Conservation (phyloP, 2,888 invertebrate species). For the Euzophera pinguis region DNA sequence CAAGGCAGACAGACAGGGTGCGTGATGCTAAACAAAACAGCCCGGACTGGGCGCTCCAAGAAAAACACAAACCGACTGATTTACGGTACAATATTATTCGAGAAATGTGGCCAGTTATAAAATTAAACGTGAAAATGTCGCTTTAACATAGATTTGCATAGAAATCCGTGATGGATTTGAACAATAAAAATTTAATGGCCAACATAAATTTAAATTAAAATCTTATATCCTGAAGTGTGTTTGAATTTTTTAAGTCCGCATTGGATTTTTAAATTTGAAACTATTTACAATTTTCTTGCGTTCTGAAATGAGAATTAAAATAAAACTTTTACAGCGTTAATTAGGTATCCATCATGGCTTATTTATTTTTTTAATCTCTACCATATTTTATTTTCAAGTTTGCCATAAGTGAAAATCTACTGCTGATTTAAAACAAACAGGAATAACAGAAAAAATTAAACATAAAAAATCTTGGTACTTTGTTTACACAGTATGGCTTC, state of each 20-base stretch:
- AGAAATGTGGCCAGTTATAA: conserved; percentile 72
- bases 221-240: neutral
- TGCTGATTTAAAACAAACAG: too few species aligned
- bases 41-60: conserved; percentile 55
- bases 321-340: neutral
- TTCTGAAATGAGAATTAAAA: neutral
- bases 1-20: conserved; percentile 59
- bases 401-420: too few species aligned
- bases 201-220: conserved; percentile 15
- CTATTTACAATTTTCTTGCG: neutral
- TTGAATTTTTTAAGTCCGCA: conserved; percentile 1
- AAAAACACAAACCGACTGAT: conserved; percentile 74
- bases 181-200: conserved; percentile 7
- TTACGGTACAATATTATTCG: conserved; percentile 75
- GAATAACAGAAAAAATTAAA: too few species aligned
- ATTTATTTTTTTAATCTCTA: too few species aligned
- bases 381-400: too few species aligned
- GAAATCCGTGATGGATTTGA: conserved; percentile 8
- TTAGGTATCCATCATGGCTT: neutral
- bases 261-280: conserved; percentile 1
- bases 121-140: conserved; percentile 62
- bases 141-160: conserved; percentile 62
- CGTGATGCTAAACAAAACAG: conserved; percentile 78
- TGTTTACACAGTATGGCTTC: too few species aligned
- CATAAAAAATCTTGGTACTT: too few species aligned